Base-by-base conservation (phyloP, 2,888 invertebrate species). In the Lypha dubia region DNA sequence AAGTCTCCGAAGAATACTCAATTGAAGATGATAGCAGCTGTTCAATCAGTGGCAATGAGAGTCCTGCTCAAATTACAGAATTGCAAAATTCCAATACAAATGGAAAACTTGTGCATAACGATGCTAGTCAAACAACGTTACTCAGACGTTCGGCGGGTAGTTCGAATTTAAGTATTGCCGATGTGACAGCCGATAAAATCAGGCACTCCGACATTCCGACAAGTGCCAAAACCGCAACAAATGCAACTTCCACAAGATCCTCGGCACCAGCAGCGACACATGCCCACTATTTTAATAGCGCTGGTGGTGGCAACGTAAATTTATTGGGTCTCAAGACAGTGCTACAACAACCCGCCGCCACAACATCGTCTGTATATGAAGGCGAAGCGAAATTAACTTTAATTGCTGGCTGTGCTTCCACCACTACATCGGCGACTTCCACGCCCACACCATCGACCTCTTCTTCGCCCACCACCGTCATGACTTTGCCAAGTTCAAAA, bases 11-110 rank as follows among this genome's bases (percentile, higher is more conserved):
- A 87, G 92, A 91, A 87, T 91, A 89, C 87, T 89, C 91, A 41
- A 88, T 90, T 71, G 94, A 94, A 82, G 94, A 94, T 79, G 92
- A 92, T 88, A 94, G 94, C 88, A 93, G 93, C 86, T 91, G 92
- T 86, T 94, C 94, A 62, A 90, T 91, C 53, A 94, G 94, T 0
- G 94, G 93, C 20, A 94, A 93, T 73, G 94, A 93, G 85, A 91
- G 92, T 88, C 91, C 92, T 71, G 90, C 88, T 3, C 87, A 87
- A 11, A 86, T 88, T 15, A 79, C 79, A 3, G 87, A 86, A 32
- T 20, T 65, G 1, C 53, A 46, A 68, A 84, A 73, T 62, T 28
- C 51, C 17, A 75, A 44, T n/a, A 24, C 74, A 67, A 82, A 86
- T 68, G 87, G 86, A 73, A 80, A 58, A 35, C 75, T 82, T 79